phyloP scores from a whole-genome alignment of 2,888 invertebrate genomes.

The Tuberolachnus salignus region DNA sequence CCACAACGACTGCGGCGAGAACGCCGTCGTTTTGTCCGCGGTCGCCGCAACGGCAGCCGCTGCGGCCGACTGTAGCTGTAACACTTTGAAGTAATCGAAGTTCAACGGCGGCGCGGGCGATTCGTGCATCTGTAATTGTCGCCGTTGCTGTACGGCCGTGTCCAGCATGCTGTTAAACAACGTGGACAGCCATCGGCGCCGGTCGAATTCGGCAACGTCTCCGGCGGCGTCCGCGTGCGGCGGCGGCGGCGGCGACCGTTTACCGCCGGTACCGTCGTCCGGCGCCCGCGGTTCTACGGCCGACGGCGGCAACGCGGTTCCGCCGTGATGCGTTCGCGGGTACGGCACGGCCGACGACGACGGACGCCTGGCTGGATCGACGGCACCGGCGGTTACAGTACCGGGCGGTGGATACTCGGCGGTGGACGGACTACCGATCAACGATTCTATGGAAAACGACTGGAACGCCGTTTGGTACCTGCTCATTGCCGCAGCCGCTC shows the following conservation, averaged over 20 bases:
- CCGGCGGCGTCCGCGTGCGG: conserved; percentile 62
- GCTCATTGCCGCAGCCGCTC: neutral
- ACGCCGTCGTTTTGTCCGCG: conserved; percentile 7
- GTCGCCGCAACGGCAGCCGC: neutral
- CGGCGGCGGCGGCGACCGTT: conserved; percentile 33
- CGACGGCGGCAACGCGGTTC: conserved; percentile 62
- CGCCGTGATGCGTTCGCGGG: conserved; percentile 62
- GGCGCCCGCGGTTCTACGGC: conserved; percentile 52
- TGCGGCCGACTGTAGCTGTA: conserved; percentile 28
- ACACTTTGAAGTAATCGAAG: conserved; percentile 23
- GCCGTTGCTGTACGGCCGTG: neutral
- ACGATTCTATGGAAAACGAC: conserved; percentile 51
- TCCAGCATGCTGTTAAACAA: neutral
- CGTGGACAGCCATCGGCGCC: neutral
- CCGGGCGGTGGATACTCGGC: conserved; percentile 50
- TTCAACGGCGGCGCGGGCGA: neutral
- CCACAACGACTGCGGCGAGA: conserved; percentile 4
- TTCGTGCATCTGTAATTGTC: neutral
- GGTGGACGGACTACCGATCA: conserved; percentile 44
- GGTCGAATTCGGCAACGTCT: neutral
- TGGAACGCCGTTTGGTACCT: conserved; percentile 17
- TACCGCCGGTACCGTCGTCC: no score
- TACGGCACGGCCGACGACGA: conserved; percentile 25
- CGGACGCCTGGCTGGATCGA: conserved; percentile 45
- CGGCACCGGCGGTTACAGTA: conserved; percentile 32